Percentiles rank a stretch among this genome's conserved stretches.
Evolutionary conservation across 2,797 vertebrate genomes (phyloP).

Genomic region (Rachycentron canadum): DNA sequence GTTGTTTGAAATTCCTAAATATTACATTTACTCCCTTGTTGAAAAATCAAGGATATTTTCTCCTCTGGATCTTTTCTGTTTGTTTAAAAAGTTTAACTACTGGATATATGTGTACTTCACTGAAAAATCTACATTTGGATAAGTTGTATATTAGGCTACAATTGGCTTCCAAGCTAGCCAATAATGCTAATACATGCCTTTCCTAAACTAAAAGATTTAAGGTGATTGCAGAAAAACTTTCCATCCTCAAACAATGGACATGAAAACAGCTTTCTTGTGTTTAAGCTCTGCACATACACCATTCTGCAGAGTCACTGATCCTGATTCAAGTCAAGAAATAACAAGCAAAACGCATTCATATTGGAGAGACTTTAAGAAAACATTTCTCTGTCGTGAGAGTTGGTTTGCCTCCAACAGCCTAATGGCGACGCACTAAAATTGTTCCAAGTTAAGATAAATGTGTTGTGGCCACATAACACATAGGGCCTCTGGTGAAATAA

Average conservation of each 20-base stretch:
- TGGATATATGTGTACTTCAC: too few relatives aligned
- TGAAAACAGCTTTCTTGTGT: not conserved
- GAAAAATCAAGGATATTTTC: not conserved
- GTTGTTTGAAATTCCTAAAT: not conserved
- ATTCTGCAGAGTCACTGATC: not conserved
- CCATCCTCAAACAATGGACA: not conserved
- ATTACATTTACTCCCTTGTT: not conserved
- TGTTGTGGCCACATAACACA: too few relatives aligned
- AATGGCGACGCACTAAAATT: not conserved
- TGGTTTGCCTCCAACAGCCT: not conserved
- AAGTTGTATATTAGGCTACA: too few relatives aligned
- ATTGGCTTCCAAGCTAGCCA: not conserved
- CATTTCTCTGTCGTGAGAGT: not conserved
- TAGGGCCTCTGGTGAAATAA: not conserved
- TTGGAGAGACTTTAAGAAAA: not conserved
- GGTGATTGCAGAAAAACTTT: not conserved
- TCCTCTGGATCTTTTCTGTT: not conserved
- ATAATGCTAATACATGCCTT: not conserved
- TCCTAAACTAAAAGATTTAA: not conserved
- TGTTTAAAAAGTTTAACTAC: too few relatives aligned
- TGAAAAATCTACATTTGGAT: not conserved
- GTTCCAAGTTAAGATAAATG: not conserved
- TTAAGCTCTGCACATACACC: not conserved
- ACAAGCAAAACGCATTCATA: not conserved
- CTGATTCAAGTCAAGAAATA: not conserved